Evolutionary conservation across 2,113 vertebrate species (phyloP), one percentile per base, ranked within the genome.

Genomic region (Silurus glanis): DNA sequence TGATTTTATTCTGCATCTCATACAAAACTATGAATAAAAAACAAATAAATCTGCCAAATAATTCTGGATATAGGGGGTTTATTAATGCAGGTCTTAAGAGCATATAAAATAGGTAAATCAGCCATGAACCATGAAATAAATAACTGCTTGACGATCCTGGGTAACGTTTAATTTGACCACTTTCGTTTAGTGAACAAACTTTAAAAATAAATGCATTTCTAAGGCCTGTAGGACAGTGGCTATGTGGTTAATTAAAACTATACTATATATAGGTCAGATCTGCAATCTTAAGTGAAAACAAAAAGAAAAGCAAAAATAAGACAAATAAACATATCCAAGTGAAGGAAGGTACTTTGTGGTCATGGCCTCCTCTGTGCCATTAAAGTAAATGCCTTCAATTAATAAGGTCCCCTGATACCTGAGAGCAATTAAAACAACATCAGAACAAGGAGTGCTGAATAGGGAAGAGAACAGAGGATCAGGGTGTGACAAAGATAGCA

Each of bases 311-410:
- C 67, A 83, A 75, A 90, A 82, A 80, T 64, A 64, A 86, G 78
- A 89, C 72, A 85, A 53, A 85, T 47, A 90, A 90, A 90, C 88
- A 89, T 84, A 85, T 16, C 25, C n/a, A 67, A 28, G 64, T 28
- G 86, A 86, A 80, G 51, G 62, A 49, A 83, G 61, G 64, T 82
- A 87, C 76, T 83, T 58, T 80, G 23, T 71, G 76, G 83, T 76
- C 67, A 83, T 80, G 28, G 71, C 67, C 82, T 16, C 14, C 25
- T 67, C 64, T 67, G 64, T 5, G n/a, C 28, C 13, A 4, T 13
- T 66, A 67, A 67, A 67, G 64, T 28, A 25, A 59, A 28, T 59
- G 76, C 67, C 78, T 64, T 13, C 45, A 58, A n/a, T 61, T 37
- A 81, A 81, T 81, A 81, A 49, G 37, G 58, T 62, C 56, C 79